Percentiles rank a stretch among this genome's conserved stretches.
phyloP scores from a whole-genome alignment of 92 coral and sea anemone genomes.

The Phenganax stokvisi region DNA sequence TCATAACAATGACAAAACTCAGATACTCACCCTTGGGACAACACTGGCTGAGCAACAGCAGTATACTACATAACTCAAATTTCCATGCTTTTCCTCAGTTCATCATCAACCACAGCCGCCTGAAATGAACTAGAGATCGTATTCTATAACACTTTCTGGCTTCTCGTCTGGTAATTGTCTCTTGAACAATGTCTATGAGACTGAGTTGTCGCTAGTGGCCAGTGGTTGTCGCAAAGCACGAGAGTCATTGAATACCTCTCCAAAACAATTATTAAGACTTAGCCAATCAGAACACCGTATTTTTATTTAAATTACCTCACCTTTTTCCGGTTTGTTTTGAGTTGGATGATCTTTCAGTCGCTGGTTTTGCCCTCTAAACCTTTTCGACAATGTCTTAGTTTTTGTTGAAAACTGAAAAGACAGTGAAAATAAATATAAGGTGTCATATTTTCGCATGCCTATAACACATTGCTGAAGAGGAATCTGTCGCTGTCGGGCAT shows the following conservation, averaged over 20 bases:
- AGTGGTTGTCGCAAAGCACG: conserved; percentile 10
- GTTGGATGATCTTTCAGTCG: background rate
- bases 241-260: conserved; percentile 10
- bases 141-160: background rate
- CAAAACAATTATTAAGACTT: conserved; percentile 9
- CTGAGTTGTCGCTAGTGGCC: too few relatives aligned
- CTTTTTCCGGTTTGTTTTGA: conserved; percentile 32
- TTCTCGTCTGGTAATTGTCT: conserved; percentile 5
- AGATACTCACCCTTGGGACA: conserved; percentile 2
- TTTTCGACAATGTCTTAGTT: background rate
- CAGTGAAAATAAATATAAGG: background rate
- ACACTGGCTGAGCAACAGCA: background rate
- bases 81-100: background rate
- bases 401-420: background rate
- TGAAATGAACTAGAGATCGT: background rate
- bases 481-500: background rate
- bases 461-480: background rate
- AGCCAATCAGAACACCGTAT: conserved; percentile 29
- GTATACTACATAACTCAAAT: background rate
- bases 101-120: background rate
- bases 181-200: background rate
- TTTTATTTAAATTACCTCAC: conserved; percentile 29
- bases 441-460: background rate
- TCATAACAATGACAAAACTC: conserved; percentile 9
- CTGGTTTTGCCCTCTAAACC: background rate